phyloP scores from a whole-genome alignment of 2,797 vertebrate genomes.

The Rhynchotus rufescens region DNA sequence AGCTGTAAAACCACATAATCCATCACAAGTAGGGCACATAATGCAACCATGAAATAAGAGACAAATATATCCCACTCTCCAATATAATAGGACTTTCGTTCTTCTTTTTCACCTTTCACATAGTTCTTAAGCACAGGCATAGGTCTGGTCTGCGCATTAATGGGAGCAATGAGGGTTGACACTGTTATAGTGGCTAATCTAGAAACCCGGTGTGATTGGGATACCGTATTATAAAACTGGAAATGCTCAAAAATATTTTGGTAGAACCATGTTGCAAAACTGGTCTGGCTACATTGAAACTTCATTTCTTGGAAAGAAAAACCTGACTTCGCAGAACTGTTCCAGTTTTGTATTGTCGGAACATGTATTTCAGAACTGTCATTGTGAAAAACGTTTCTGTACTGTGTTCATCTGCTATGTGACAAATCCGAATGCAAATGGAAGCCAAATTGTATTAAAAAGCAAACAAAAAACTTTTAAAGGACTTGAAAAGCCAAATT shows the following conservation, averaged over 20 bases:
- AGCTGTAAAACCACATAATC: not conserved
- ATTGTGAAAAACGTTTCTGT: conserved; percentile 47
- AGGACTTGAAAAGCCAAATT: conserved; percentile 27
- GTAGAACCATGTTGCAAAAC: conserved; percentile 45
- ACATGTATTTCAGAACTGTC: conserved; percentile 62
- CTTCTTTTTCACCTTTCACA: not conserved
- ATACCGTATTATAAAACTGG: not conserved
- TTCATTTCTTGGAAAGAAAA: conserved; percentile 37
- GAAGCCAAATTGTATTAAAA: conserved; percentile 17
- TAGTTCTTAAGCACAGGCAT: not conserved
- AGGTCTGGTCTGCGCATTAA: not conserved
- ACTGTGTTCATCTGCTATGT: conserved; percentile 46
- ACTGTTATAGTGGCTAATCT: not conserved
- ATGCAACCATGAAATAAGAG: not conserved
- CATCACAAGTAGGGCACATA: not conserved
- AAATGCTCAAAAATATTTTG: conserved; percentile 18
- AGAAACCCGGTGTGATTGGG: not conserved
- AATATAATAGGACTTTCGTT: not conserved
- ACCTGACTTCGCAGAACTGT: conserved; percentile 53
- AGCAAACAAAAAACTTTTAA: not conserved
- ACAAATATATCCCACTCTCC: not conserved
- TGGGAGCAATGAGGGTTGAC: not conserved
- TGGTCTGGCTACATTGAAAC: conserved; percentile 29
- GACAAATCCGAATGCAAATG: conserved; percentile 46
- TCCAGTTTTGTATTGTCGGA: conserved; percentile 55